phyloP scores from a whole-genome alignment of 2,888 invertebrate genomes.

The Drosophila neotestacea region DNA sequence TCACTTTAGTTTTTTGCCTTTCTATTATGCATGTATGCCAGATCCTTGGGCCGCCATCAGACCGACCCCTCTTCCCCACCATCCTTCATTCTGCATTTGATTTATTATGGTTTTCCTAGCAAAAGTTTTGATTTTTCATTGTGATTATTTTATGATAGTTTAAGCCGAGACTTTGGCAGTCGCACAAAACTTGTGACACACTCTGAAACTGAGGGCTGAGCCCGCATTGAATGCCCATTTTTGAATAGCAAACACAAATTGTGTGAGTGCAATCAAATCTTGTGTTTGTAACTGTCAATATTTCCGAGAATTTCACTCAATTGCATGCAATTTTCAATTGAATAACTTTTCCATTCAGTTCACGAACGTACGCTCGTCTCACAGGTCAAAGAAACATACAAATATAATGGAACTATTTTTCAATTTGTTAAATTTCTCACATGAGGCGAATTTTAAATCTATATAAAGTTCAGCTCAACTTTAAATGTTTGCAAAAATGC shows the following conservation, averaged over 20 bases:
- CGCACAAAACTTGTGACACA: constrained; percentile 39
- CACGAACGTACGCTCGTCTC: constrained; percentile 2
- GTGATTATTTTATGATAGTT: constrained; percentile 76
- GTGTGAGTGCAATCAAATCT: constrained; percentile 50
- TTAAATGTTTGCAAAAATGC: background rate
- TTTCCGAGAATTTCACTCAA: constrained; percentile 25
- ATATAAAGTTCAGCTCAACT: background rate
- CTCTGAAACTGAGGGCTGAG: constrained; percentile 18
- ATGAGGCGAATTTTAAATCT: background rate
- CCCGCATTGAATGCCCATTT: constrained; percentile 40
- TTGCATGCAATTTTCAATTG: constrained; percentile 22
- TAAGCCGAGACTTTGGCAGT: constrained; percentile 52
- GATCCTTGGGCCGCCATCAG: constrained; percentile 23
- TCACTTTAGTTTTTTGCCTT: constrained; percentile 30
- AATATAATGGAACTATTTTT: background rate
- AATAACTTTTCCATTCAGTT: constrained; percentile 16
- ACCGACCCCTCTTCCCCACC: background rate
- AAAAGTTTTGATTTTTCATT: constrained; percentile 73
- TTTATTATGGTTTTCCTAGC: constrained; percentile 59
- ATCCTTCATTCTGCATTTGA: constrained; percentile 42
- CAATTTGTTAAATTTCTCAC: background rate
- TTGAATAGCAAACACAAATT: constrained; percentile 36
- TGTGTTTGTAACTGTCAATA: constrained; percentile 52
- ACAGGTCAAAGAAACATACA: constrained; percentile 1
- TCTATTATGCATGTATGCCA: constrained; percentile 60